phyloP scores from a whole-genome alignment of 2,113 vertebrate species.

The Proterorhinus semilunaris region DNA sequence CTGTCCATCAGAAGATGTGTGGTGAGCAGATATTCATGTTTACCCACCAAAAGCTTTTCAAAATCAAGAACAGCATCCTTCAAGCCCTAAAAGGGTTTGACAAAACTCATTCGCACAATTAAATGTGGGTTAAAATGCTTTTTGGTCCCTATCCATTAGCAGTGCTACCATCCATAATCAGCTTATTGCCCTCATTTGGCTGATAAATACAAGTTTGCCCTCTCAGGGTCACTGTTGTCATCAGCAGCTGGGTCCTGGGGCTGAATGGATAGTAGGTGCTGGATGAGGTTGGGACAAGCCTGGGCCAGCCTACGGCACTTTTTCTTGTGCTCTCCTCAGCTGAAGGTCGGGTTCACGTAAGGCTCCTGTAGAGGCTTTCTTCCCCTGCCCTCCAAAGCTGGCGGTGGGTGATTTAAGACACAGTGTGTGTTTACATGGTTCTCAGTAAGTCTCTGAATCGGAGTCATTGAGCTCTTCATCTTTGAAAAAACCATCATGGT shows the following conservation, averaged over 20 bases:
- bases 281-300: conserved; percentile 58
- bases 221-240: conserved; percentile 45
- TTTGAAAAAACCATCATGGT: conserved; percentile 87
- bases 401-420: conserved; percentile 70
- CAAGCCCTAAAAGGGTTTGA: conserved; percentile 14
- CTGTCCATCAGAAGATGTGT: conserved; percentile 51
- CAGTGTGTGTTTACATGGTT: conserved; percentile 58
- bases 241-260: conserved; percentile 56
- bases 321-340: conserved; percentile 33
- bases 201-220: conserved; percentile 37
- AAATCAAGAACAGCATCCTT: conserved; percentile 26
- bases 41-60: conserved; percentile 17
- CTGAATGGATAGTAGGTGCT: conserved; percentile 63
- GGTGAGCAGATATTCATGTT: conserved; percentile 44
- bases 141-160: conserved; percentile 69
- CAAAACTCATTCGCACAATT: conserved; percentile 38
- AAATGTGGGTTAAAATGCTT: conserved; percentile 68
- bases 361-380: conserved; percentile 63
- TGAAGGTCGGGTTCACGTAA: conserved; percentile 48
- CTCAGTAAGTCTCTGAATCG: conserved; percentile 96
- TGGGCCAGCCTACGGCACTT: conserved; percentile 59
- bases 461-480: conserved; percentile 98
- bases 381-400: conserved; percentile 57
- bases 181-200: conserved; percentile 69
- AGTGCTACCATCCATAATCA: conserved; percentile 59